Base-by-base conservation (phyloP, 2,888 invertebrate species). In the Pharmacophagus antenor region DNA sequence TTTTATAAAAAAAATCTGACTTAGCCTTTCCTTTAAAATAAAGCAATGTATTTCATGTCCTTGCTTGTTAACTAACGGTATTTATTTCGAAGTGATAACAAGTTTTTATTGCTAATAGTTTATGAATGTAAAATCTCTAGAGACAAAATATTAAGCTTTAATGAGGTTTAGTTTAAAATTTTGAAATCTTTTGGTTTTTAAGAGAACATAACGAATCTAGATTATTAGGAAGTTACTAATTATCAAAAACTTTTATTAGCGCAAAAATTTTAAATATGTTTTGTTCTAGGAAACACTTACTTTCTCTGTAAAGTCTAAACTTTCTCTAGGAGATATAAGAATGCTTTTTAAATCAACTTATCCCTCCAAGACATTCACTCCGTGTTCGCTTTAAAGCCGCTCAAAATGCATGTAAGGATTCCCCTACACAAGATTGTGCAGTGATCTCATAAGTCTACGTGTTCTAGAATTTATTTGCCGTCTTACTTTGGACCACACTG, bases 361-460 rank as follows among this genome's bases (percentile, higher is more conserved):
- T 60, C 55, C 59, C 50, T 17, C 37, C 18, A 42, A 60, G 54
- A 60, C 59, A 49, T 59, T 59, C 27, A 31, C 42, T 48, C 42
- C 49, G 49, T 49, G 58, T 42, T 37, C 55, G 59, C 50, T 55
- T 50, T 60, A 50, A 49, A 55, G 27, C 54, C 41, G 58, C 46
- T 60, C 55, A 60, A 60, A 60, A 55, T 55, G 59, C 59, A 60
- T 60, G 54, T 60, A 60, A 42, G 59, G 59, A 60, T 60, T 60
- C 55, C 37, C 44, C 46, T 55, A 42, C 59, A 60, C 59, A 60
- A 60, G 49, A 60, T 60, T 60, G 59, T 60, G 53, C 42, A 55
- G 44, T 20, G 55, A 60, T 60, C 59, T 55, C 55, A 60, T 60
- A 60, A 60, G 59, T 60, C 49, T 60, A 44, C 50, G 59, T 55